Base-by-base conservation (phyloP, 2,888 invertebrate genomes). In the Pyrrhosoma nymphula region DNA sequence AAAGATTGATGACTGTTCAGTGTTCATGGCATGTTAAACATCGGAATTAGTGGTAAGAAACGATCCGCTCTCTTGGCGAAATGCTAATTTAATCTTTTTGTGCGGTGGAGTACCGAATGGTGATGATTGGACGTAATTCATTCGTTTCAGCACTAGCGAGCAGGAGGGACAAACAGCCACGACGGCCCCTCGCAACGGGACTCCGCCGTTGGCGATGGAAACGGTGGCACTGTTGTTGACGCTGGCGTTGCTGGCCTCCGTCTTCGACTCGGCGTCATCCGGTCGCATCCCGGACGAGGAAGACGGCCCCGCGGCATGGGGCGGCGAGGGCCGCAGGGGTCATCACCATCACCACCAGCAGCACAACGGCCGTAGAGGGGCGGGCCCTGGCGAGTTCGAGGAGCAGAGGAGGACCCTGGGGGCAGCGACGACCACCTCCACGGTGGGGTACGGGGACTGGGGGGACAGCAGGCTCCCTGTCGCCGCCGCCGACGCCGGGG, bases 391-490 rank as follows among this genome's bases (percentile, higher is more conserved):
- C 14, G 93, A 93, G 47, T 93, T 93, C 93, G 93, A 93, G 93
- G 93, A 93, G 93, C 93, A 93, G 93, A 69, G 93, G 26, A 35
- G 93, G 69, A 55, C 63, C 47, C 69, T 93, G 75, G 93, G 69
- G 26, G 16, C 60, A 2, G 2, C 60, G 60, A 20, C 60, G 60
- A 20, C n/a, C 23, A 6, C 8, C 16, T 18, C 63, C n/a, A 8
- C n/a, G 60, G 63, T 14, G 35, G 91, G 60, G 69, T 69, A 60
- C 60, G 60, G 20, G 18, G 60, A 12, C 20, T 60, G 60, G 60
- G 60, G 16, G 60, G 60, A 20, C 3, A 12, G 60, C 60, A 20
- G 60, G 60, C 60, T 16, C 2, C 60, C 18, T 8, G 16, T 56
- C 16, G 56, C 8, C 18, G 60, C 60, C 60, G 6, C 6, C 6